Conservation (phyloP, 2,113 vertebrate genomes). For the Takifugu bimaculatus region DNA sequence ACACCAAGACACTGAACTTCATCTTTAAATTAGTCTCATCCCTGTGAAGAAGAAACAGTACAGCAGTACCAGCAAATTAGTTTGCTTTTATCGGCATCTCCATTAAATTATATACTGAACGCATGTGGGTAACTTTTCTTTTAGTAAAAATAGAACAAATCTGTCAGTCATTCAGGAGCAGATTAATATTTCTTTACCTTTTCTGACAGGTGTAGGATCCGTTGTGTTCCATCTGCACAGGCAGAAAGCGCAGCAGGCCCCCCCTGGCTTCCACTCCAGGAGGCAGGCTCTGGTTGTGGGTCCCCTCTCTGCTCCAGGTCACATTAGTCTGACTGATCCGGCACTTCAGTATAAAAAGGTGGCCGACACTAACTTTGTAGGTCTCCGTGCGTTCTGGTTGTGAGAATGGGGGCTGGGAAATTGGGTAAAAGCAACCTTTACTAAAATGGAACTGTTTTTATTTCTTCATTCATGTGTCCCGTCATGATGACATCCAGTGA, state of each 20-base stretch:
- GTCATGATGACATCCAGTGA: no score
- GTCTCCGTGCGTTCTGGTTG: constrained; percentile 22
- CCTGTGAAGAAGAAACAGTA: constrained; percentile 15
- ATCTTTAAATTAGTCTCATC: not conserved
- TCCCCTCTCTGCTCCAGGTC: constrained; percentile 48
- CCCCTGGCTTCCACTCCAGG: constrained; percentile 47
- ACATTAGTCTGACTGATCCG: constrained; percentile 6
- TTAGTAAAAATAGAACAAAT: no score
- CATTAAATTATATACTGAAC: no score
- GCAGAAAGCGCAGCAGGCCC: constrained; percentile 58
- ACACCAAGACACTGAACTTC: constrained; percentile 44
- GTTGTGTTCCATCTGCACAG: constrained; percentile 45
- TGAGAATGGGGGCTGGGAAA: constrained; percentile 14
- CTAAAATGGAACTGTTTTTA: not conserved
- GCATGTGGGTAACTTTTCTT: no score
- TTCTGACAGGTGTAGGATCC: constrained; percentile 66
- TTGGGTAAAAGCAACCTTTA: not conserved
- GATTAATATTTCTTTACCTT: constrained; percentile 40
- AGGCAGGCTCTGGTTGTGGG: constrained; percentile 11
- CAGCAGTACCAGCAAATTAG: not conserved
- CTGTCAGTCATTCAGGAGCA: no score
- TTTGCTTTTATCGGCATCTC: no score
- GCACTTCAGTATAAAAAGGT: constrained; percentile 56
- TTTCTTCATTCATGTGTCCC: no score
- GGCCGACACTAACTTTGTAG: constrained; percentile 42